Base-by-base conservation (phyloP, 1,140 invertebrate species). In the Helicoverpa armigera region DNA sequence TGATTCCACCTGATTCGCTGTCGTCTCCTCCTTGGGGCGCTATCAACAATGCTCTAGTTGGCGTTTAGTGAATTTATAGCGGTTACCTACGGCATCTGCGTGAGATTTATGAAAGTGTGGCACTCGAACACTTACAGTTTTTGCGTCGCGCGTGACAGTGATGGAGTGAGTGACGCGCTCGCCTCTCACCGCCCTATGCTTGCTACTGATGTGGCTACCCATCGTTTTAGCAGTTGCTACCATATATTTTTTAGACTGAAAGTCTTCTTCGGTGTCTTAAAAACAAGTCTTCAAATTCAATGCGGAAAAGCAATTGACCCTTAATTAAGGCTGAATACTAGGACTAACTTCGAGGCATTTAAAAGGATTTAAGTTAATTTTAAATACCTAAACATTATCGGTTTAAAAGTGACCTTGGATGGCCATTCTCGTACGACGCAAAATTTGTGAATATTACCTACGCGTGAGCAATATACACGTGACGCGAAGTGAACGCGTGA, bases 11-110 rank as follows among this genome's bases (percentile, higher is more conserved):
- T 43, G 35, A 43, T 43, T 43, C 76, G 81, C 79, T 60, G 16
- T 18, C 58, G 54, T 69, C 74, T 61, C 12, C 51, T 16, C 29
- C 54, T 83, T 83, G 69, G 23, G 29, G n/a, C 65, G n/a, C 7
- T 72, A 82, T 72, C 53, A 31, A 43, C 51, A 81, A 58, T 65
- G 51, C 53, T 56, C 67, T 61, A 67, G 69, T 80, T 54, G 82
- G 65, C 84, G 79, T 82, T 87, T 82, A 78, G 61, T 73, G 81
- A 89, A 91, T 91, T 91, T 91, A 90, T 90, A 87, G 88, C 87
- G 90, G 87, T 90, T 90, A 90, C 88, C 87, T 89, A 87, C 87
- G 70, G 85, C 88, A 88, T 87, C 87, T 86, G 85, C 82, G 83
- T 63, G 82, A 90, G 88, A 91, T 91, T 91, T 91, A 91, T 89